Base-by-base conservation (phyloP, 2,113 vertebrate species). In the Cinclus cinclus region DNA sequence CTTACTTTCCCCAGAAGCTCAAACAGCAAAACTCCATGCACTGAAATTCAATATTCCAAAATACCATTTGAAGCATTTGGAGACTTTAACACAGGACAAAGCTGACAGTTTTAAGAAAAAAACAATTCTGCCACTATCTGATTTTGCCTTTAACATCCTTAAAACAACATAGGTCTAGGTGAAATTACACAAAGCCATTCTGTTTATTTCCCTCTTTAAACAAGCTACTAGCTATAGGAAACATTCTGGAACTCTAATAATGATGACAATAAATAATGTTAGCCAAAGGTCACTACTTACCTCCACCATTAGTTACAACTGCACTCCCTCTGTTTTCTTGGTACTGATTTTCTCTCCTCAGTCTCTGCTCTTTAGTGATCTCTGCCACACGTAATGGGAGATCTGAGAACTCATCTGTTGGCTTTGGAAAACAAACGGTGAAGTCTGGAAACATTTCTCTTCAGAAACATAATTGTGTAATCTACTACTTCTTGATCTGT, bases 381-480 rank as follows among this genome's bases (percentile, higher is more conserved):
- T 99, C 99, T 6, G 98, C 98, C 92, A 99, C 98, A 70, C 98
- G 97, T 83, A 98, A 92, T 2, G 99, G 97, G 76, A 99, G 97
- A 94, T 99, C 99, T 4, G 98, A 98, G 95, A 99, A 98, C 95
- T 99, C 99, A 95, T 99, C 99, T 94, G 99, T 97, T n/a, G 99
- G 98, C 99, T 99, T 96, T 83, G 96, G 67, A 89, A 94, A 92
- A 90, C 11, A 95, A 86, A 71, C 59, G 50, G 71, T n/a, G 50
- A 77, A 91, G 70, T 69, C 41, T 92, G 76, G 53, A 92, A 92
- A 84, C 5, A 55, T 11, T 76, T 53, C n/a, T 37, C 55, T 87
- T 74, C 15, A 65, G 41, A 92, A 75, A 78, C 31, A 70, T 11
- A 20, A n/a, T 49, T 49, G 68, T 63, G 21, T 19, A 55, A 69